phyloP scores from a whole-genome alignment of 2,888 invertebrate genomes.

The Xiphydria camelus region DNA sequence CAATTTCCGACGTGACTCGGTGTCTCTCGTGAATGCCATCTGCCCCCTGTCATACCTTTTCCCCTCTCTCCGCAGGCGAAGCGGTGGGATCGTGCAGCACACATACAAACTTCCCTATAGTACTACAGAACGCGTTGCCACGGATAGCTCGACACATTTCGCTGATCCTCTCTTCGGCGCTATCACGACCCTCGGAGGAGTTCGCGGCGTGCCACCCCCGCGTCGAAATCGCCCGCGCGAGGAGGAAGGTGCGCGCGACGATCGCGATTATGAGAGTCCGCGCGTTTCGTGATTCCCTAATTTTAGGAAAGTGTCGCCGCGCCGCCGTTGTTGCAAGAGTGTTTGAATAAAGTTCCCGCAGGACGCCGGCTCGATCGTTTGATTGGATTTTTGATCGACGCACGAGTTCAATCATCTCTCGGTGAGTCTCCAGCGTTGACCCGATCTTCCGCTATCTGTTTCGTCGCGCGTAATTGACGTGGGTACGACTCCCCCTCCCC shows the following conservation, averaged over 20 bases:
- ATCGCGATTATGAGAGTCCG: conserved; percentile 7
- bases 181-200: no score
- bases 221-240: not conserved
- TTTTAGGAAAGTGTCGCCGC: conserved; percentile 10
- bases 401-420: conserved; percentile 8
- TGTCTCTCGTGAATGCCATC: conserved; percentile 30
- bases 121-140: conserved; percentile 41
- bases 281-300: conserved; percentile 1
- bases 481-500: no score
- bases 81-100: conserved; percentile 25
- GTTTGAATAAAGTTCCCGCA: conserved; percentile 13
- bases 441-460: no score
- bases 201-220: no score
- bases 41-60: conserved; percentile 26
- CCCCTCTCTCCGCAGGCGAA: conserved; percentile 13
- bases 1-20: conserved; percentile 26
- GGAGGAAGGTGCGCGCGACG: conserved; percentile 3
- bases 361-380: conserved; percentile 15
- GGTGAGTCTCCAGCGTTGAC: conserved; percentile 15
- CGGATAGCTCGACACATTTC: conserved; percentile 28
- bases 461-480: no score
- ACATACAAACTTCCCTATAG: conserved; percentile 33
- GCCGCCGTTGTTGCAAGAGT: conserved; percentile 10
- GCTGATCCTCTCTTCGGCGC: conserved; percentile 1
- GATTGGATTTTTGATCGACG: conserved; percentile 7